A percentile compares a stretch with the other conserved stretches of the same genome.
Conservation (phyloP, 2,797 vertebrate genomes). For the Spheniscus humboldti region DNA sequence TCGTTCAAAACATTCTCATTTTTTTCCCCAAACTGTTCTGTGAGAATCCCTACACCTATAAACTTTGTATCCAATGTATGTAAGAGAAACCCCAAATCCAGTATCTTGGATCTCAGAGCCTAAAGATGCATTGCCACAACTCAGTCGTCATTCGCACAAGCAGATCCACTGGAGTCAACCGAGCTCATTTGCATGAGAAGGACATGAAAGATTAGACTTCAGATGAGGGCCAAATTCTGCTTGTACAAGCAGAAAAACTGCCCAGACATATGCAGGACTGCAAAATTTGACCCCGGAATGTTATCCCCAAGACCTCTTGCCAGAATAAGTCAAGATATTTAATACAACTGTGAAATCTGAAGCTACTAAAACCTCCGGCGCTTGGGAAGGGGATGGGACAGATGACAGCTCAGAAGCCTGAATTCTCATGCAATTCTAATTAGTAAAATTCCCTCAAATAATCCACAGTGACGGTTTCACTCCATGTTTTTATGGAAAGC, state of each 20-base stretch:
- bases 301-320: neutral
- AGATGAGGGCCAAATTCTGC: neutral
- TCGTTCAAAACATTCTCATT: neutral
- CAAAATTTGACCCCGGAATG: neutral
- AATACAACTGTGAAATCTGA: conserved; percentile 8
- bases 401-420: conserved; percentile 15
- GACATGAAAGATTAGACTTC: neutral
- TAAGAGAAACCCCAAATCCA: neutral
- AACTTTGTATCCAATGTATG: fast-evolving
- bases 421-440: conserved; percentile 46
- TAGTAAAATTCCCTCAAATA: conserved; percentile 37
- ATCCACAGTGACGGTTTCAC: neutral
- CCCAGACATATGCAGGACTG: neutral
- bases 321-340: neutral
- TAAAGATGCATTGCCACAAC: neutral
- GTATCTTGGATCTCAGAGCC: neutral
- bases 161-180: neutral
- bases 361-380: neutral
- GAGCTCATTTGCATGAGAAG: neutral
- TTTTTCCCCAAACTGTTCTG: fast-evolving
- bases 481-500: neutral
- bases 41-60: neutral
- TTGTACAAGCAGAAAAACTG: neutral
- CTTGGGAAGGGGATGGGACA: neutral
- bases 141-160: neutral